Conservation (phyloP, 2,797 vertebrate genomes). For the Pempheris klunzingeri region DNA sequence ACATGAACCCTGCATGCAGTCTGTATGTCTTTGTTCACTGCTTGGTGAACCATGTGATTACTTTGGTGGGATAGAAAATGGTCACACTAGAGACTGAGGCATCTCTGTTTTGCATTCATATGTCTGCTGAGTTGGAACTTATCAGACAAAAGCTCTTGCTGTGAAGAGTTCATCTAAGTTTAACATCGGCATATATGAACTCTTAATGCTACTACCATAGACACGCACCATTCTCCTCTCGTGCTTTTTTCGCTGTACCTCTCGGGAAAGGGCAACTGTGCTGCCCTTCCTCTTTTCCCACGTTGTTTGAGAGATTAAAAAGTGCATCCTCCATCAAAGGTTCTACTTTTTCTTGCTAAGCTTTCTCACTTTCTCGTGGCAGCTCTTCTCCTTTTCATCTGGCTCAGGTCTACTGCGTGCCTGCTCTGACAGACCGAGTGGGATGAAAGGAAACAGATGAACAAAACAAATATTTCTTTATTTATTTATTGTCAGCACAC, state of each 20-base stretch:
- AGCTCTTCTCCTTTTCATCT: slow-evolving; percentile 64
- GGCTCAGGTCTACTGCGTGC: slow-evolving; percentile 65
- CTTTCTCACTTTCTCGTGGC: slow-evolving; percentile 65
- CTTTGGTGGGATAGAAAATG: slow-evolving; percentile 41
- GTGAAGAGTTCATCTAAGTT: slow-evolving; percentile 53
- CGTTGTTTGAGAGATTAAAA: slow-evolving; percentile 70
- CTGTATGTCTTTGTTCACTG: slow-evolving; percentile 47
- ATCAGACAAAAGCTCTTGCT: slow-evolving; percentile 46
- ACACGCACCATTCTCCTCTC: slow-evolving; percentile 12
- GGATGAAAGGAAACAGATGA: slow-evolving; percentile 81
- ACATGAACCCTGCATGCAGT: slow-evolving; percentile 41
- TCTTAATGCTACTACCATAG: slow-evolving; percentile 2
- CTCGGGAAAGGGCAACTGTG: slow-evolving; percentile 16
- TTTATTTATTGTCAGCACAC: slow-evolving; percentile 81
- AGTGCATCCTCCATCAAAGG: slow-evolving; percentile 77
- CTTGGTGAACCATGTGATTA: slow-evolving; percentile 63
- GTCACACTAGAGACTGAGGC: slow-evolving; percentile 50
- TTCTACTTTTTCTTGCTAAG: slow-evolving; percentile 57
- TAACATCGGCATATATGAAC: slow-evolving; percentile 29
- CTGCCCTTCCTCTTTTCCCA: slow-evolving; percentile 45
- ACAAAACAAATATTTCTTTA: slow-evolving; percentile 74
- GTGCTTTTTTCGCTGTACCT: slow-evolving; percentile 23
- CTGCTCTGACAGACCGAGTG: slow-evolving; percentile 69
- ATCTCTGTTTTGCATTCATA: slow-evolving; percentile 59
- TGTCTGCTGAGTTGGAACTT: slow-evolving; percentile 42